Conservation (phyloP, 1,140 invertebrate genomes). For the Bactericera cockerelli region DNA sequence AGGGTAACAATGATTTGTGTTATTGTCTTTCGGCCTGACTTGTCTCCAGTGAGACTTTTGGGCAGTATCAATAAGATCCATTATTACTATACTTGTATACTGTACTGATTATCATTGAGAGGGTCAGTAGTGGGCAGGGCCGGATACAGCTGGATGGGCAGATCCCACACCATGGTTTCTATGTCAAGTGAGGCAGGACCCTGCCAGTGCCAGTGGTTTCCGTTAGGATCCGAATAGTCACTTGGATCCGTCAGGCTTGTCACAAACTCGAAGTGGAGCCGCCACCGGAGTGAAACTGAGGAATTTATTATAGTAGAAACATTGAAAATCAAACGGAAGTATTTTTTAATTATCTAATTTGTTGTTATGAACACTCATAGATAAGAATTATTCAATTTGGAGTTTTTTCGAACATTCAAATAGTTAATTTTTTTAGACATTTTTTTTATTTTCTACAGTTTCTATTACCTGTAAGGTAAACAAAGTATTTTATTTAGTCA, state of each 20-base stretch:
- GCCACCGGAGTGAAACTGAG: constrained; percentile 74
- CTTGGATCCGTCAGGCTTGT: constrained; percentile 37
- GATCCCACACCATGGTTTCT: constrained; percentile 96
- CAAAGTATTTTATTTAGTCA: too few relatives aligned
- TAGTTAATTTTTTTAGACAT: too few relatives aligned
- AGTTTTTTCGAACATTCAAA: too few relatives aligned
- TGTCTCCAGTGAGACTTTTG: too few relatives aligned
- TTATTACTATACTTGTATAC: constrained; percentile 7
- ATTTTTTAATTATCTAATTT: too few relatives aligned
- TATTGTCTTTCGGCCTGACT: too few relatives aligned
- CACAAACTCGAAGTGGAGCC: constrained; percentile 93
- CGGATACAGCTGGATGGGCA: constrained; percentile 83
- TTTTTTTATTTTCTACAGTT: too few relatives aligned
- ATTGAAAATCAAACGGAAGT: constrained; percentile 5
- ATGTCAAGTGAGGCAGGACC: constrained; percentile 72
- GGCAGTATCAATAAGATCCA: too few relatives aligned
- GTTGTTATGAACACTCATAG: too few relatives aligned
- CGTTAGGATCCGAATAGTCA: constrained; percentile 11
- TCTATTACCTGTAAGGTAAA: too few relatives aligned
- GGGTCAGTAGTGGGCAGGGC: constrained; percentile 68
- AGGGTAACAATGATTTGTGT: too few relatives aligned
- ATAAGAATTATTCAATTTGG: too few relatives aligned
- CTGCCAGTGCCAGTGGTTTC: constrained; percentile 41
- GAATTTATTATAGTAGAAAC: constrained; percentile 21
- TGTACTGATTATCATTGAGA: constrained; percentile 24